Conservation (phyloP, 2,113 vertebrate genomes). For the Morphnarchus princeps region DNA sequence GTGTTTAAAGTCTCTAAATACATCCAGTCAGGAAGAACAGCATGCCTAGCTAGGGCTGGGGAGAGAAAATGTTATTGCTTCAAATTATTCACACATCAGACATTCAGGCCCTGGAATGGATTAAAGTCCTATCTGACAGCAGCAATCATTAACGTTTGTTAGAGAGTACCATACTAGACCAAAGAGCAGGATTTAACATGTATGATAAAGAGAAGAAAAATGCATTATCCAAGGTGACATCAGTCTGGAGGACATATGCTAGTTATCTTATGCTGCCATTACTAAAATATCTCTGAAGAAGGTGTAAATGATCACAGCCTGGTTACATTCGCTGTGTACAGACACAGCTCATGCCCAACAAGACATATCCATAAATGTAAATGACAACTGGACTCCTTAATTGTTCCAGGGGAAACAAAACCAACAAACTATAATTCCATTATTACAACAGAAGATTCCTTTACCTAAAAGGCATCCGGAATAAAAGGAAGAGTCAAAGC, state of each 20-base stretch:
- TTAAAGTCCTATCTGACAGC: conserved; percentile 18
- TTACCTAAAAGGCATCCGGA: not conserved
- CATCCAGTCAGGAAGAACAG: not conserved
- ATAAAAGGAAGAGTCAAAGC: not conserved
- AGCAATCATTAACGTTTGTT: not conserved
- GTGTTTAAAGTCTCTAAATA: not conserved
- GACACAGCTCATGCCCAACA: not conserved
- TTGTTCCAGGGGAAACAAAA: not conserved
- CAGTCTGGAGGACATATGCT: not conserved
- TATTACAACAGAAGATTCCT: not conserved
- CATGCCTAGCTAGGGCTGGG: not conserved
- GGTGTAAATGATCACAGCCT: not conserved
- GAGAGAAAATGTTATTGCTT: not conserved
- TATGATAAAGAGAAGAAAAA: conserved; percentile 23
- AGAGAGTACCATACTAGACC: not conserved
- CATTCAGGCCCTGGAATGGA: not conserved
- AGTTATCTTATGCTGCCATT: not conserved
- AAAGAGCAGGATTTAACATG: not conserved
- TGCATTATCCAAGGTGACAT: not conserved
- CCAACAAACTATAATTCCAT: not conserved
- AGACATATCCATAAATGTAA: not conserved
- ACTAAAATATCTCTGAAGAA: not conserved
- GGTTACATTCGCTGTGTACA: not conserved
- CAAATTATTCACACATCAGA: conserved; percentile 1
- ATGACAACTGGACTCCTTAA: not conserved